phyloP scores from a whole-genome alignment of 2,888 invertebrate species.

The Globia sparganii region DNA sequence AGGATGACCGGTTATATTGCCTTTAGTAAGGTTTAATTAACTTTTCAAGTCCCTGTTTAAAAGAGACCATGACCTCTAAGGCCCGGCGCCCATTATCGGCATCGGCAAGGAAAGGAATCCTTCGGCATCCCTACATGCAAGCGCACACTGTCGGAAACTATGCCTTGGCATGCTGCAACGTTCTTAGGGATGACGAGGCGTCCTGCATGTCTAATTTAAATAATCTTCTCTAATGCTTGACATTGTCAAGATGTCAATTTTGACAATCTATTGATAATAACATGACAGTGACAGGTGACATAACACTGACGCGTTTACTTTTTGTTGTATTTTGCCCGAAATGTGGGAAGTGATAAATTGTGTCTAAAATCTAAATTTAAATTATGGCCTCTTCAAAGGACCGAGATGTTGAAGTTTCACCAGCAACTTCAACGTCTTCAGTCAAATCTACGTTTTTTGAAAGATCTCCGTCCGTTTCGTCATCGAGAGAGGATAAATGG shows the following conservation, averaged over 20 bases:
- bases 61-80: too few relatives aligned
- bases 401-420: constrained; percentile 78
- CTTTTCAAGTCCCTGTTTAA: too few relatives aligned
- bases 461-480: constrained; percentile 84
- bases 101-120: too few relatives aligned
- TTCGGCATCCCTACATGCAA: too few relatives aligned
- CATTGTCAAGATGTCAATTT: constrained; percentile 2
- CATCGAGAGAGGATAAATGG: constrained; percentile 87
- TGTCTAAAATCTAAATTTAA: constrained; percentile 69
- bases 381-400: constrained; percentile 84
- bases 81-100: too few relatives aligned
- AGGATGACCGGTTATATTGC: too few relatives aligned
- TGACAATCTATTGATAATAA: constrained; percentile 2
- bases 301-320: constrained; percentile 63
- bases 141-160: too few relatives aligned
- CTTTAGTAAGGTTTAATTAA: too few relatives aligned
- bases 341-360: constrained; percentile 71
- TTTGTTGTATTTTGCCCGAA: constrained; percentile 66
- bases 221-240: not conserved
- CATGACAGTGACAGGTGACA: constrained; percentile 35
- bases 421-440: constrained; percentile 82
- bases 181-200: too few relatives aligned
- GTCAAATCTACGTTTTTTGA: constrained; percentile 80
- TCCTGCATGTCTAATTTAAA: too few relatives aligned
- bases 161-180: too few relatives aligned